Conservation (phyloP, 2,797 vertebrate genomes). For the Rachycentron canadum region DNA sequence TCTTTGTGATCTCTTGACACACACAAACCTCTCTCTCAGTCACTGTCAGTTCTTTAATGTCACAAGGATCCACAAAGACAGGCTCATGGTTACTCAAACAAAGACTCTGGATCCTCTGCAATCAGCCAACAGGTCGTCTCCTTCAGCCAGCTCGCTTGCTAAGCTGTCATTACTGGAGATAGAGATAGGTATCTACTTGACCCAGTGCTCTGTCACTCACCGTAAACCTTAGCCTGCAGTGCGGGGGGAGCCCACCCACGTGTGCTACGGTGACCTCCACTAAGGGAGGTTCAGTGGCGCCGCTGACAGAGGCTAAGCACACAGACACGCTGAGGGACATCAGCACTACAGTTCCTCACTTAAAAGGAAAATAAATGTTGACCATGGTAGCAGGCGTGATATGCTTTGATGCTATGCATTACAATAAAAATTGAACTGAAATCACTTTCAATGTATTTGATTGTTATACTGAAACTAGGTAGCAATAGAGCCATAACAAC, state of each 20-base stretch:
- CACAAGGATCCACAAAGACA: conserved; percentile 64
- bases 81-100: conserved; percentile 65
- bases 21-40: conserved; percentile 35
- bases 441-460: background rate
- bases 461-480: background rate
- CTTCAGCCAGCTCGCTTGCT: conserved; percentile 60
- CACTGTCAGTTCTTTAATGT: conserved; percentile 49
- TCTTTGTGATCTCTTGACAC: conserved; percentile 39
- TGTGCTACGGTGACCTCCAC: conserved; percentile 76
- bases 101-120: conserved; percentile 56
- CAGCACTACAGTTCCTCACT: conserved; percentile 59
- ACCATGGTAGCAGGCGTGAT: background rate
- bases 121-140: conserved; percentile 71
- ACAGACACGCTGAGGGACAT: conserved; percentile 77
- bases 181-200: conserved; percentile 86
- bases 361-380: conserved; percentile 51
- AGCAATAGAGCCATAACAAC: background rate
- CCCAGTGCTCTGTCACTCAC: conserved; percentile 84
- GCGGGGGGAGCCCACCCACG: conserved; percentile 83
- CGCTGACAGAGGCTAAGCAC: conserved; percentile 85
- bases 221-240: conserved; percentile 83
- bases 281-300: conserved; percentile 78
- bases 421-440: conserved; percentile 12
- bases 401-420: conserved; percentile 22
- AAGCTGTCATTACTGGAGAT: conserved; percentile 67